Percentiles rank a stretch among this genome's conserved stretches.
Evolutionary conservation across 2,888 invertebrate genomes (phyloP).

Genomic region (Patella caerulea): DNA sequence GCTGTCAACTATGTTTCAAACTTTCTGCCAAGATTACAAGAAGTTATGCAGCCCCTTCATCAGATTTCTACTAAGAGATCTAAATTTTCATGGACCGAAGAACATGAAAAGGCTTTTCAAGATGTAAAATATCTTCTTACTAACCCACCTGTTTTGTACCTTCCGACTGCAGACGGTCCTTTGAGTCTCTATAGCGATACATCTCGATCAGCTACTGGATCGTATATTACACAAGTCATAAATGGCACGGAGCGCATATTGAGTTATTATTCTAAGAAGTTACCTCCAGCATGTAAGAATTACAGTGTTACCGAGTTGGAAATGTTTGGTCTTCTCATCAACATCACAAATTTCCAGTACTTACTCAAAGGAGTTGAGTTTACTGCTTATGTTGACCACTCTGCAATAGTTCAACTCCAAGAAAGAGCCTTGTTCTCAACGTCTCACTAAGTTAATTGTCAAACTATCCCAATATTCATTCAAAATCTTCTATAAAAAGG

Average conservation of each 20-base stretch:
- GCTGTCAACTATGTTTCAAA: background rate
- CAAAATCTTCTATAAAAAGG: background rate
- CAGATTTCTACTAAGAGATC: background rate
- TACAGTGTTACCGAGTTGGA: background rate
- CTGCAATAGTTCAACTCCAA: background rate
- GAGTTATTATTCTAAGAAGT: constrained; percentile 4
- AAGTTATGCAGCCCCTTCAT: background rate
- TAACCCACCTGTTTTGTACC: constrained; percentile 1
- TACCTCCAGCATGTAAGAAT: background rate
- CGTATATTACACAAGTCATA: background rate
- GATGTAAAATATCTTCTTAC: background rate
- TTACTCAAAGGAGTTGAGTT: background rate
- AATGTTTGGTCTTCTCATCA: background rate
- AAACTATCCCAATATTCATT: background rate
- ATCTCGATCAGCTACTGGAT: background rate
- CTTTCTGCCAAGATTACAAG: background rate
- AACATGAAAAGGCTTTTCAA: background rate
- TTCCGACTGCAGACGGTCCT: too few relatives aligned
- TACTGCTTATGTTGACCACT: background rate
- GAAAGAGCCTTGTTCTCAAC: background rate
- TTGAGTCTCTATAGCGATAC: too few relatives aligned
- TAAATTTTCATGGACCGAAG: background rate
- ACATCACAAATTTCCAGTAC: background rate
- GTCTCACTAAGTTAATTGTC: background rate
- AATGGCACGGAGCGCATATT: background rate